A percentile compares a stretch with the other conserved stretches of the same genome.
phyloP scores from a whole-genome alignment of 2,797 vertebrate genomes.

The Pempheris klunzingeri region DNA sequence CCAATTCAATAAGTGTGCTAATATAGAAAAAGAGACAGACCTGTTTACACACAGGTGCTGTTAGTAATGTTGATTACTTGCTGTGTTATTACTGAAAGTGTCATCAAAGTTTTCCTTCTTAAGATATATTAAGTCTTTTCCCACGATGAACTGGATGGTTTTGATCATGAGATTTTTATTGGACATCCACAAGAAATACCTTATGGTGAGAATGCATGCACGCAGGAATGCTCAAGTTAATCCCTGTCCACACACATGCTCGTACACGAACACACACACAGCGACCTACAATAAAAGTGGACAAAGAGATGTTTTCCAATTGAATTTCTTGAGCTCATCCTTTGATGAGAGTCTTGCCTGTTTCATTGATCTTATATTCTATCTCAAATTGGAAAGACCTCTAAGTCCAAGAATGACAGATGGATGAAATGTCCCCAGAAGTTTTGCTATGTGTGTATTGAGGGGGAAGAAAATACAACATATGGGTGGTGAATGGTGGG shows the following conservation, averaged over 20 bases:
- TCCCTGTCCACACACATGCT: slow-evolving; percentile 1
- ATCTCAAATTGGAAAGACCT: slow-evolving; percentile 47
- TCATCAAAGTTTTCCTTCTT: slow-evolving; percentile 41
- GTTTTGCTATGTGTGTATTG: not conserved
- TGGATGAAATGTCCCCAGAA: slow-evolving; percentile 11
- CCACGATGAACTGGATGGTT: slow-evolving; percentile 1
- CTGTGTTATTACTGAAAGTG: slow-evolving; percentile 44
- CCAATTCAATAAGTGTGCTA: slow-evolving; percentile 41
- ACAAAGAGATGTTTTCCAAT: slow-evolving; percentile 56
- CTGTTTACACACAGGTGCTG: slow-evolving; percentile 30
- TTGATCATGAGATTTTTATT: no score
- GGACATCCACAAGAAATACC: slow-evolving; percentile 34
- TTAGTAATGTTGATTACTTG: slow-evolving; percentile 52
- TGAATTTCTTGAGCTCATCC: slow-evolving; percentile 50
- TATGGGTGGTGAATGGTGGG: no score
- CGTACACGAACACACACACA: slow-evolving; percentile 1
- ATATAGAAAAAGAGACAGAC: slow-evolving; percentile 25
- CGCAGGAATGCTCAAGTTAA: slow-evolving; percentile 35
- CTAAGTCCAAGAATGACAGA: slow-evolving; percentile 17
- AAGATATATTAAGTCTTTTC: slow-evolving; percentile 29
- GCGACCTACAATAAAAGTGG: slow-evolving; percentile 11
- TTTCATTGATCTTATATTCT: slow-evolving; percentile 49
- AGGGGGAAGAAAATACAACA: not conserved
- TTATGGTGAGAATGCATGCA: slow-evolving; percentile 27
- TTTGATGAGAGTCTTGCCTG: slow-evolving; percentile 38